Base-by-base conservation (phyloP, 1,140 invertebrate species). In the Marisa cornuarietis region DNA sequence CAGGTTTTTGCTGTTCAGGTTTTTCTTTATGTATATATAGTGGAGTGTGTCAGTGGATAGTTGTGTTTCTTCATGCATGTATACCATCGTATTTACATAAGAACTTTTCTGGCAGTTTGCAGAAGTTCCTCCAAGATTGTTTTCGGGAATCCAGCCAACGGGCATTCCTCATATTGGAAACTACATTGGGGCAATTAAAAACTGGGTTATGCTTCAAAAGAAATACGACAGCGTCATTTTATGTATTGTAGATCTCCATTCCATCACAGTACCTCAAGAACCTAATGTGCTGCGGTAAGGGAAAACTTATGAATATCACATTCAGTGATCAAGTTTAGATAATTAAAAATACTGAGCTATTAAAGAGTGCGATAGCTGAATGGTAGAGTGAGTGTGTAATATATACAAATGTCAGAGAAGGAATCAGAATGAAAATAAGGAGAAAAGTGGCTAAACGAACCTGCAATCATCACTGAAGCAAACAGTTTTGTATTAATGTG, bases 121-220 rank as follows among this genome's bases (percentile, higher is more conserved):
- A 9, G 61, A 52, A 16, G 78, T 72, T 79, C 79, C 82, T 9
- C 71, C 71, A 66, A 26, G 82, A 63, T 83, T 88, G 10, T 89
- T 99, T 86, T 97, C 97, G 16, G 98, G 97, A 20, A 95, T 99
- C 88, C 98, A 99, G 91, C 98, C 98, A 6, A 99, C 98, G 10
- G 98, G 98, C 26, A 91, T 94, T 10, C 92, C 98, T 68, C 98
- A 99, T 91, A 92, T 99, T 71, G 98, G 98, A 6, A 99, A 99
- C 92, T 99, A 99, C 92, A 94, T 99, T 86, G 98, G 98, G 68
- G 97, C 96, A 0, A 94, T 99, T 66, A 92, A 94, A 78, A 95
- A 95, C 88, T 99, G 97, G 95, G 93, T 96, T 13, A 91, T 94
- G 24, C 88, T 98, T 42, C 98, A 99, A 91, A 92, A 98, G 52